A percentile compares a stretch with the other conserved stretches of the same genome.
phyloP scores from a whole-genome alignment of 2,888 invertebrate species.

The Amiota minor region DNA sequence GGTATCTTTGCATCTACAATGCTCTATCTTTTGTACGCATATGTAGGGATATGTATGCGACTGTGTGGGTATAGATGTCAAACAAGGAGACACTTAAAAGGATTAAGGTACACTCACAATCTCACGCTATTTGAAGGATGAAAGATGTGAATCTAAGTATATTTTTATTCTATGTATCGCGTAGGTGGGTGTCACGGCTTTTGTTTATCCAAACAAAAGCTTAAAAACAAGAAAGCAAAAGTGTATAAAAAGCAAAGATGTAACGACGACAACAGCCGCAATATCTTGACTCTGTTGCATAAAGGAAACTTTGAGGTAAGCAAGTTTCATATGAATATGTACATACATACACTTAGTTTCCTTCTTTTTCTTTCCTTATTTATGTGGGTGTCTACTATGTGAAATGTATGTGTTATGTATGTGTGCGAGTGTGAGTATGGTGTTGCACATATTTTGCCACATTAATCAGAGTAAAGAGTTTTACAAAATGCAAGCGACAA shows the following conservation, averaged over 20 bases:
- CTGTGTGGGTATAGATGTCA: conserved; percentile 7
- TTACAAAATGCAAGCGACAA: conserved; percentile 61
- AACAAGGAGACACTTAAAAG: not conserved
- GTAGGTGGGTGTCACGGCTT: conserved; percentile 25
- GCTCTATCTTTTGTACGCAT: too few species aligned
- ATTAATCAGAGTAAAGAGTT: conserved; percentile 67
- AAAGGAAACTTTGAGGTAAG: conserved; percentile 6
- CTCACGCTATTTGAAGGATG: too few species aligned
- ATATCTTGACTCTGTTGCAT: too few species aligned
- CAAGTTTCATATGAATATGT: not conserved
- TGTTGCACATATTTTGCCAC: conserved; percentile 48
- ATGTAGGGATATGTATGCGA: not conserved
- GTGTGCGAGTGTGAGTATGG: conserved; percentile 33
- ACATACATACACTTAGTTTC: too few species aligned
- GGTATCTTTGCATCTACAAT: too few species aligned
- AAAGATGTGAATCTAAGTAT: too few species aligned
- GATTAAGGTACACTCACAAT: conserved; percentile 3
- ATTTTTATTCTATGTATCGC: too few species aligned
- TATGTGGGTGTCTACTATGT: conserved; percentile 10
- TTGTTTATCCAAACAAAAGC: conserved; percentile 19
- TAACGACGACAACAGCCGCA: too few species aligned
- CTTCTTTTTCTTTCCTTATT: too few species aligned
- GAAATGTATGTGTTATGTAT: conserved; percentile 17
- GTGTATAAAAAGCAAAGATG: conserved; percentile 6
- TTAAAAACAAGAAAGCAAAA: conserved; percentile 6